Conservation (phyloP, 2,113 vertebrate genomes). For the Perca flavescens region DNA sequence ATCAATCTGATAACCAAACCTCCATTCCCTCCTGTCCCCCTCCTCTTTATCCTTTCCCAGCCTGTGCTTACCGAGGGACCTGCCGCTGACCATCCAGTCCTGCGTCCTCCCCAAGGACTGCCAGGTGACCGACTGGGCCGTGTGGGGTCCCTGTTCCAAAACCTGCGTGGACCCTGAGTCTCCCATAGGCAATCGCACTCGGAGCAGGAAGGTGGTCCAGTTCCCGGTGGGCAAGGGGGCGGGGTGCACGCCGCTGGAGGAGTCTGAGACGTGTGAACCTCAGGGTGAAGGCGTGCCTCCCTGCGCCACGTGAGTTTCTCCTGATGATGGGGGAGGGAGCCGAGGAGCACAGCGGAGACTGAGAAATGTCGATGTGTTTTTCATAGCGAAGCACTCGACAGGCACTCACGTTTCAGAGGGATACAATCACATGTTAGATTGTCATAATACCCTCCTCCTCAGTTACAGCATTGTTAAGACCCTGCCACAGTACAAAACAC, state of each 20-base stretch:
- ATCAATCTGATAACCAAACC: background rate
- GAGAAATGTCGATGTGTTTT: background rate
- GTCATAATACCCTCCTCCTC: slow-evolving; percentile 9
- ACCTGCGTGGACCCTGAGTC: slow-evolving; percentile 84
- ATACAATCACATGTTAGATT: background rate
- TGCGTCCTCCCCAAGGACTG: slow-evolving; percentile 93
- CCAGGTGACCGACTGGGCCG: slow-evolving; percentile 90
- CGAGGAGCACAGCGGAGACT: background rate
- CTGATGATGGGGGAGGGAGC: background rate
- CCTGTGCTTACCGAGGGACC: slow-evolving; percentile 89
- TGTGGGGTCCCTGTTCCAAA: slow-evolving; percentile 92
- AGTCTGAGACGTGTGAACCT: slow-evolving; percentile 87
- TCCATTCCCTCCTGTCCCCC: too few species aligned
- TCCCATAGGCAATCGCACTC: slow-evolving; percentile 84
- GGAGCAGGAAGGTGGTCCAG: slow-evolving; percentile 87
- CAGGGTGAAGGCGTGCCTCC: slow-evolving; percentile 85
- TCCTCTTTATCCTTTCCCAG: slow-evolving; percentile 76
- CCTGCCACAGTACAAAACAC: background rate
- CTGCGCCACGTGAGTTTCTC: slow-evolving; percentile 90
- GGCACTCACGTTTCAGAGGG: background rate
- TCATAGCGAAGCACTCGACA: background rate
- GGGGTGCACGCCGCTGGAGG: slow-evolving; percentile 89
- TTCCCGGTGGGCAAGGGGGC: slow-evolving; percentile 87
- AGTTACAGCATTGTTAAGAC: background rate
- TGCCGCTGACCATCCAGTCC: slow-evolving; percentile 92